Evolutionary conservation across 2,797 vertebrate species (phyloP), one percentile per base, ranked within the genome.

Genomic region (Propithecus perrieri): DNA sequence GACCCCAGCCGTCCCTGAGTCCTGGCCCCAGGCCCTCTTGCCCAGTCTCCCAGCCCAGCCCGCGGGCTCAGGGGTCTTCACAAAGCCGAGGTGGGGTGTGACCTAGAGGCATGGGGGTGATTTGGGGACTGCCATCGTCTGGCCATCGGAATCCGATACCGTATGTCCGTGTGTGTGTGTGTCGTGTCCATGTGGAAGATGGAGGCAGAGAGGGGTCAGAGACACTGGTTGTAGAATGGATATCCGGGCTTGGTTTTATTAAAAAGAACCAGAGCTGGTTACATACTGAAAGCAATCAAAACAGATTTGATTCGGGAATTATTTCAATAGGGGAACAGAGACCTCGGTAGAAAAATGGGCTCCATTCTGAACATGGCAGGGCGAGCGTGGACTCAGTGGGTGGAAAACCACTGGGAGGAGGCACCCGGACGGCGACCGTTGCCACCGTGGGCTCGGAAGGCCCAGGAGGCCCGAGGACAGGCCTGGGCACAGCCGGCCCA

Each of bases 71-170:
- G 38, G 63, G 1, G 0, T 12, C 35, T 20, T 20, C 48, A 24
- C 0, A 38, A 17, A n/a, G 22, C 12, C 20, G 30, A 15, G 43
- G 6, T 18, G 18, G 3, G 41, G 3, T 1, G 17, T 2, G 30
- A 10, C 43, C 0, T 1, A 12, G 14, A 0, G 0, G 5, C 0
- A 5, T 5, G 2, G 84, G 22, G 2, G 0, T 13, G 9, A 69
- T 33, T 46, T 7, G 17, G 41, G 38, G 10, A 8, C 0, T 30
- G 9, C 1, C 24, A 2, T 24, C 57, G 1, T 7, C 30, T 46
- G 63, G 3, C 15, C 28, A 4, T 30, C 43, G 14, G 3, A 0
- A 7, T 13, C 57, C 33, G 2, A 3, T 4, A 61, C 2, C 13
- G n/a, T 30, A 20, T 11, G 5, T 13, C 18, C 11, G 15, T 1